These are phyloP conservation scores for Haliclystus octoradiatus DNA, from an alignment of 30 jellyfish, hydroid and myxozoan genomes.

Conservation along the genomic window DNA sequence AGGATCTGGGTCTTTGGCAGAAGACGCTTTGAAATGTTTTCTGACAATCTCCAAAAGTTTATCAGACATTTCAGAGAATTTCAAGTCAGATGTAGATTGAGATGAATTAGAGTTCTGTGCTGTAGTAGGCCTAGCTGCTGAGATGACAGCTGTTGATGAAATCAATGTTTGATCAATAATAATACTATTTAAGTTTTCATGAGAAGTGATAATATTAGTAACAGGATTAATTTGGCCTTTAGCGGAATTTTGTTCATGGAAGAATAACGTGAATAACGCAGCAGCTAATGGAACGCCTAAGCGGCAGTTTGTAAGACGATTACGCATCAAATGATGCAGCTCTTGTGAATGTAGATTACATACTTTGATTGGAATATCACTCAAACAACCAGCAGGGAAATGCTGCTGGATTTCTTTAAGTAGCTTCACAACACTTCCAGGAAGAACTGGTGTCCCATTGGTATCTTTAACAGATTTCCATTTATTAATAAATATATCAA, in stretches of 20 bases:
- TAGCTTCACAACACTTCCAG: conserved; percentile 36
- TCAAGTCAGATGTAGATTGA: too few species aligned
- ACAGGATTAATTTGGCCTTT: conserved; percentile 25
- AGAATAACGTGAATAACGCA: conserved; percentile 76
- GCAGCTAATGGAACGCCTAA: conserved; percentile 77
- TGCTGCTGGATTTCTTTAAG: conserved; percentile 72
- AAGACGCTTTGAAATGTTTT: too few species aligned
- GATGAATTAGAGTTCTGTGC: too few species aligned
- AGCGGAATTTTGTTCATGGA: conserved; percentile 72
- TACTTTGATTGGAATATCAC: conserved; percentile 78
- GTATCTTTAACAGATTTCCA: conserved; percentile 80
- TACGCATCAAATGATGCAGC: conserved; percentile 51
- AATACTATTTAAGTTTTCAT: background rate
- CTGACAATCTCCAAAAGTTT: too few species aligned
- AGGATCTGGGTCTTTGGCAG: conserved; percentile 34
- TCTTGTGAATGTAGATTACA: conserved; percentile 56
- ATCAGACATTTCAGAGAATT: too few species aligned
- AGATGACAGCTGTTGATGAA: too few species aligned
- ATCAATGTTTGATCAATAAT: background rate
- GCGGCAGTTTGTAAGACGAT: conserved; percentile 72
- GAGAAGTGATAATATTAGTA: background rate
- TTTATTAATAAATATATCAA: conserved; percentile 45
- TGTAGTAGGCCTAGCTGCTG: too few species aligned
- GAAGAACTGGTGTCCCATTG: conserved; percentile 45
- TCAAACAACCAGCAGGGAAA: conserved; percentile 60